phyloP scores from a whole-genome alignment of 2,888 invertebrate species.

The Ptychoptera contaminata region DNA sequence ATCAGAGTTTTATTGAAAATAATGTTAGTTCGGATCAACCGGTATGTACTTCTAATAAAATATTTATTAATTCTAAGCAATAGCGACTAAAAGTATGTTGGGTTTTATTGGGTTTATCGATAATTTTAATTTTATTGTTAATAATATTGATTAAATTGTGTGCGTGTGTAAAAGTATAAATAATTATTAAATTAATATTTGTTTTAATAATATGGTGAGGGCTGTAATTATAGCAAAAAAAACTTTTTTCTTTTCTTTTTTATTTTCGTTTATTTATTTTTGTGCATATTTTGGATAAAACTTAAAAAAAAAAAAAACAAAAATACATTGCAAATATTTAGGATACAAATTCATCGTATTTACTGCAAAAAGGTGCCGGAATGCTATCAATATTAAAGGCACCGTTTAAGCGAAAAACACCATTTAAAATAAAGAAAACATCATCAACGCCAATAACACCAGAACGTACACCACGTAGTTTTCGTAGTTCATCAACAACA shows the following conservation, averaged over 20 bases:
- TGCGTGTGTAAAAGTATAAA: background rate
- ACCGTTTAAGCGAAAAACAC: slow-evolving; percentile 15
- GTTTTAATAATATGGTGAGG: too few relatives aligned
- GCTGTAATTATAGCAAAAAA: too few relatives aligned
- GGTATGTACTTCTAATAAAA: slow-evolving; percentile 28
- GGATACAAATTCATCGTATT: slow-evolving; percentile 1
- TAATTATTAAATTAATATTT: background rate
- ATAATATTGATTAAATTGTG: background rate
- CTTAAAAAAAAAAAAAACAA: too few relatives aligned
- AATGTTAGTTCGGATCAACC: slow-evolving; percentile 40
- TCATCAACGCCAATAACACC: slow-evolving; percentile 22
- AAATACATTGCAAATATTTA: too few relatives aligned
- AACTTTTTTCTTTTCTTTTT: too few relatives aligned
- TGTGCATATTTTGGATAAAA: too few relatives aligned
- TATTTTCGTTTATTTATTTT: too few relatives aligned
- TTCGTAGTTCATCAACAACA: slow-evolving; percentile 13
- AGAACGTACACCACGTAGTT: slow-evolving; percentile 17
- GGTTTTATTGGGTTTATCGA: background rate
- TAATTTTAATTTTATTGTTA: background rate
- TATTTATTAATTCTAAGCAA: background rate
- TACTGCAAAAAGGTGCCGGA: slow-evolving; percentile 25
- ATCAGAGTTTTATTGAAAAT: slow-evolving; percentile 44
- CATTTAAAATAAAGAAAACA: slow-evolving; percentile 23
- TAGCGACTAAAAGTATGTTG: background rate
- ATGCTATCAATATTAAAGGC: slow-evolving; percentile 27